Conservation (phyloP, 2,888 invertebrate species). For the Eupithecia dodoneata region DNA sequence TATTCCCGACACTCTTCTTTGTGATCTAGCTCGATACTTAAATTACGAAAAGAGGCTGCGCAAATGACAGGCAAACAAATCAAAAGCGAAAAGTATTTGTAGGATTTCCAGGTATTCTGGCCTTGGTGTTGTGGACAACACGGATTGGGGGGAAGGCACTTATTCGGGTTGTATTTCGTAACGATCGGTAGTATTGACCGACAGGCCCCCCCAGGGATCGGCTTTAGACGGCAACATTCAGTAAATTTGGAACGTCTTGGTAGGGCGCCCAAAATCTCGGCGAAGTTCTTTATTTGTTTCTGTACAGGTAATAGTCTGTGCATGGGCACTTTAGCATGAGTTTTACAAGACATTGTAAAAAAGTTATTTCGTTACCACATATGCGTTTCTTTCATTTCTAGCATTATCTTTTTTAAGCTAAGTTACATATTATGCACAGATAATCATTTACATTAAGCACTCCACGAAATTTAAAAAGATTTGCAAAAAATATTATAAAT, state of each 20-base stretch:
- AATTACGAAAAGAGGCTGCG: neutral
- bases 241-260: neutral
- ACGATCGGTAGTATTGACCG: neutral
- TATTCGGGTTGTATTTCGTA: neutral
- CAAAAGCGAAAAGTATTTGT: neutral
- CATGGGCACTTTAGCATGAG: neutral
- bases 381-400: neutral
- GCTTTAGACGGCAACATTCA: neutral
- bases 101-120: neutral
- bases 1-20: neutral
- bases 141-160: neutral
- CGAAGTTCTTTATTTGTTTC: neutral
- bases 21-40: neutral
- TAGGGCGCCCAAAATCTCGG: neutral
- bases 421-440: neutral
- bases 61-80: neutral
- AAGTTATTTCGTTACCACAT: neutral
- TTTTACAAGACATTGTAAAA: neutral
- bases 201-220: neutral
- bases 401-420: neutral
- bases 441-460: neutral
- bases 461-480: neutral
- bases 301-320: neutral
- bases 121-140: neutral
- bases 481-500: neutral